Conservation (phyloP, 2,113 vertebrate species). For the Bombycilla garrulus region DNA sequence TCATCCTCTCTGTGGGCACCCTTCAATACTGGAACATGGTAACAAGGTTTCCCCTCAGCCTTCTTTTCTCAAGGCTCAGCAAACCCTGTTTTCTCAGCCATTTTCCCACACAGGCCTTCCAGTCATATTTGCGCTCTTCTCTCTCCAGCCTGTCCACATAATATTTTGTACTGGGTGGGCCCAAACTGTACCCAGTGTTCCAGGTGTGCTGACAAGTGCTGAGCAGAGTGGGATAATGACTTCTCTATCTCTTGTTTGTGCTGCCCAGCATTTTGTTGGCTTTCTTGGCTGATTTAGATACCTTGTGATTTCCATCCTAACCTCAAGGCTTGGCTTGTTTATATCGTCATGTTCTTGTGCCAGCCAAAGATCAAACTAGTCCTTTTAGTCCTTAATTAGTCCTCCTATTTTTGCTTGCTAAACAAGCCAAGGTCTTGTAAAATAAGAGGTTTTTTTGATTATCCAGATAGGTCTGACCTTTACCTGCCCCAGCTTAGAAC, state of each 20-base stretch:
- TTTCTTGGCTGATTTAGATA: not conserved
- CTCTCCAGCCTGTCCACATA: not conserved
- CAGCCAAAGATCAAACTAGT: not conserved
- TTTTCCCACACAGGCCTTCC: not conserved
- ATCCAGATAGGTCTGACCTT: not conserved
- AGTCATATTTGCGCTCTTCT: not conserved
- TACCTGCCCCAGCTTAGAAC: not conserved
- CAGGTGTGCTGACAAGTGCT: not conserved
- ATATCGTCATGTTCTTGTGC: not conserved
- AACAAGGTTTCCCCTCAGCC: not conserved
- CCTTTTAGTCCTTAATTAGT: too few relatives aligned
- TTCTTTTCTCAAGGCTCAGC: not conserved
- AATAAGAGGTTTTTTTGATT: not conserved
- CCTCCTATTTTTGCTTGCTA: not conserved
- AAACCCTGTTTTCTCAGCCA: not conserved
- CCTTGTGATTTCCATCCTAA: not conserved
- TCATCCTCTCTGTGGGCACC: not conserved
- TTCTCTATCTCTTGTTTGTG: not conserved
- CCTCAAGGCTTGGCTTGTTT: not conserved
- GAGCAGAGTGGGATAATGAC: not conserved
- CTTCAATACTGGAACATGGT: not conserved
- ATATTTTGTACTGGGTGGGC: fast-evolving
- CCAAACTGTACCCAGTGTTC: not conserved
- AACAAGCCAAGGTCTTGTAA: not conserved
- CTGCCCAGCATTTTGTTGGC: not conserved